phyloP scores from a whole-genome alignment of 2,888 invertebrate species.

The Hesperia comma region DNA sequence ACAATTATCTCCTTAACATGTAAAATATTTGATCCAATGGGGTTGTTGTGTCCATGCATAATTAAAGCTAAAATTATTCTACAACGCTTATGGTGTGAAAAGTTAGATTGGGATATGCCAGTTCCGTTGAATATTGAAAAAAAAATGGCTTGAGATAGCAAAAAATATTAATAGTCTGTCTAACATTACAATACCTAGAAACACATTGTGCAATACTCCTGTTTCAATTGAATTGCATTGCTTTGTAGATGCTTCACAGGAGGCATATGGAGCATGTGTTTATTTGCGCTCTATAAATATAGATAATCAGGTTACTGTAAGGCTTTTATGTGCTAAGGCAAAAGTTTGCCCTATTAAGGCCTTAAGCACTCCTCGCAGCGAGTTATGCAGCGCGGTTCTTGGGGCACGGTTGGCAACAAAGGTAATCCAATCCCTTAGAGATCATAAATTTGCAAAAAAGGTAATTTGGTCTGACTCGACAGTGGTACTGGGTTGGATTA shows the following conservation, averaged over 20 bases:
- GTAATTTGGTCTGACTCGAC: slow-evolving; percentile 41
- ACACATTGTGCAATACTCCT: neutral
- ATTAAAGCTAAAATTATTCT: slow-evolving; percentile 8
- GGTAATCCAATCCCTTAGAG: slow-evolving; percentile 23
- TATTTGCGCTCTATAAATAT: slow-evolving; percentile 29
- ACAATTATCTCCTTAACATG: neutral
- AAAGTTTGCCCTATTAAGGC: slow-evolving; percentile 32
- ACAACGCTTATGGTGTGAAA: slow-evolving; percentile 5
- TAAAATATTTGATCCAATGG: neutral
- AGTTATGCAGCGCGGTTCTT: slow-evolving; percentile 38
- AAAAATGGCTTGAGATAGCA: neutral
- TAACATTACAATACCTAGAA: neutral
- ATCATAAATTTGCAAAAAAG: slow-evolving; percentile 4
- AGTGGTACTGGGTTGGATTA: slow-evolving; percentile 41
- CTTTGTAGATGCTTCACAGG: slow-evolving; percentile 40
- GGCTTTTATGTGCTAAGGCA: slow-evolving; percentile 35
- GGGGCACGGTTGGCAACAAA: slow-evolving; percentile 14
- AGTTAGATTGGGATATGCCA: slow-evolving; percentile 5
- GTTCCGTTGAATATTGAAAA: neutral
- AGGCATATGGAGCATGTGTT: slow-evolving; percentile 38
- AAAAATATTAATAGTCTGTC: neutral
- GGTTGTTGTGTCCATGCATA: slow-evolving; percentile 5
- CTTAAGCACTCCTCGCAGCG: slow-evolving; percentile 35
- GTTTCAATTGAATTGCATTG: slow-evolving; percentile 24
- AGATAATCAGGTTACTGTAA: slow-evolving; percentile 10